phyloP scores from a whole-genome alignment of 2,113 vertebrate genomes.

The Lethenteron reissneri region DNA sequence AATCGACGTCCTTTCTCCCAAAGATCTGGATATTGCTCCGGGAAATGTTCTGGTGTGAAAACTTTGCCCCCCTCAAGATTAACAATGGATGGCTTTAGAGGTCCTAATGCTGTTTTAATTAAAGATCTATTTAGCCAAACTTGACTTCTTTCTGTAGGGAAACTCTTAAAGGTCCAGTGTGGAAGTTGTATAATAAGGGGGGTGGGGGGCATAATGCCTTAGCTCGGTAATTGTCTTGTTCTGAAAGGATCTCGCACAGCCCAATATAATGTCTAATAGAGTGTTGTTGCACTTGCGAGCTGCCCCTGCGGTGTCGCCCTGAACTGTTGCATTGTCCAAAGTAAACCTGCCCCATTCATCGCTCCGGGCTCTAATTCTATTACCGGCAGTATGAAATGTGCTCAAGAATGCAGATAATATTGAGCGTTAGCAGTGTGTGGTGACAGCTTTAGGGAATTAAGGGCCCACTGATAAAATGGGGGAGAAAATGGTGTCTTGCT shows the following conservation, averaged over 20 bases:
- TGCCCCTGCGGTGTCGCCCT: conserved; percentile 4
- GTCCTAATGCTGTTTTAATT: conserved; percentile 6
- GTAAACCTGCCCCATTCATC: conserved; percentile 5
- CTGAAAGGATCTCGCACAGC: conserved; percentile 1
- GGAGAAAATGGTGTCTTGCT: not conserved
- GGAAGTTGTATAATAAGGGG: conserved; percentile 2
- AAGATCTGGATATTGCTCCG: conserved; percentile 3
- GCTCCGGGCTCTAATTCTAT: not conserved
- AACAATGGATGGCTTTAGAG: conserved; percentile 1
- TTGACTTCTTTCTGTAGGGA: conserved; percentile 6
- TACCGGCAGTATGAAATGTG: conserved; percentile 1
- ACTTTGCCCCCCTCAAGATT: not conserved
- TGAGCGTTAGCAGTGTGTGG: conserved; percentile 3
- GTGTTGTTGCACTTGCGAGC: not conserved
- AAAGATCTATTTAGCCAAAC: conserved; percentile 6
- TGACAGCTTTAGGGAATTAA: conserved; percentile 6
- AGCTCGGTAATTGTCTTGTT: conserved; percentile 1
- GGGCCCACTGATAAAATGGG: conserved; percentile 2
- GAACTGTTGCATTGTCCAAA: conserved; percentile 5
- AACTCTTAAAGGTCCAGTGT: conserved; percentile 1
- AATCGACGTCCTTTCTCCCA: not conserved
- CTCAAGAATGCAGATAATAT: conserved; percentile 6
- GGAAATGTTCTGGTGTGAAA: conserved; percentile 6
- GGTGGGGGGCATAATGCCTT: not conserved
- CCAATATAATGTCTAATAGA: conserved; percentile 2